phyloP scores from a whole-genome alignment of 2,888 invertebrate species.

The Philereme transversata region DNA sequence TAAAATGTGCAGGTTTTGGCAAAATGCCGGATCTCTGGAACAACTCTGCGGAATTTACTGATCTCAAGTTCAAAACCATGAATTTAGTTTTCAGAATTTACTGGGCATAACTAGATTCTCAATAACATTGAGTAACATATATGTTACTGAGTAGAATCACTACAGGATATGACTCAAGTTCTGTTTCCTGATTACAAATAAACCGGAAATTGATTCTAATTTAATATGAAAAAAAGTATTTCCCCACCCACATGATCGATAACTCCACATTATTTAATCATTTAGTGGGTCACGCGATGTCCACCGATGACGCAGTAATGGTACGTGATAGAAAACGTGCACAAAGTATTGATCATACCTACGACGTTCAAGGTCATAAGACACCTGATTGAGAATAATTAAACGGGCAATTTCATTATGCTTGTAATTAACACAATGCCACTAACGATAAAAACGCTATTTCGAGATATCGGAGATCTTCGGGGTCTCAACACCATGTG shows the following conservation, averaged over 20 bases:
- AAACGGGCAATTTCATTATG: neutral
- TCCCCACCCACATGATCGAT: neutral
- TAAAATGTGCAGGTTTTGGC: conserved; percentile 30
- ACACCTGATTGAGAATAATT: neutral
- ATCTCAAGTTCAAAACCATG: neutral
- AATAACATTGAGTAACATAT: neutral
- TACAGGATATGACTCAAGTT: neutral
- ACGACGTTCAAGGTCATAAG: conserved; percentile 12
- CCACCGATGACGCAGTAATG: conserved; percentile 21
- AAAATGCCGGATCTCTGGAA: conserved; percentile 29
- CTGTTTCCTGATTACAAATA: neutral
- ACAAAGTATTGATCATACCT: conserved; percentile 15
- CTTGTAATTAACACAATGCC: no score
- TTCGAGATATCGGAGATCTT: conserved; percentile 13
- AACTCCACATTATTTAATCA: conserved; percentile 9
- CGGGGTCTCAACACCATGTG: conserved; percentile 2
- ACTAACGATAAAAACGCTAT: conserved; percentile 14
- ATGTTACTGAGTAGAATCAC: neutral
- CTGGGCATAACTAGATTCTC: neutral
- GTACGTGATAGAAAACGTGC: conserved; percentile 13
- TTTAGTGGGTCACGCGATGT: conserved; percentile 30
- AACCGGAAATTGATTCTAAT: no score
- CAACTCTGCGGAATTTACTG: conserved; percentile 13
- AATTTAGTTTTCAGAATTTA: neutral
- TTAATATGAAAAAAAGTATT: neutral